Percentiles rank a stretch among this genome's conserved stretches.
These are phyloP conservation scores for Anthopleura sola DNA, from an alignment of 64 coral and sea anemone species.

Conservation along the genomic window DNA sequence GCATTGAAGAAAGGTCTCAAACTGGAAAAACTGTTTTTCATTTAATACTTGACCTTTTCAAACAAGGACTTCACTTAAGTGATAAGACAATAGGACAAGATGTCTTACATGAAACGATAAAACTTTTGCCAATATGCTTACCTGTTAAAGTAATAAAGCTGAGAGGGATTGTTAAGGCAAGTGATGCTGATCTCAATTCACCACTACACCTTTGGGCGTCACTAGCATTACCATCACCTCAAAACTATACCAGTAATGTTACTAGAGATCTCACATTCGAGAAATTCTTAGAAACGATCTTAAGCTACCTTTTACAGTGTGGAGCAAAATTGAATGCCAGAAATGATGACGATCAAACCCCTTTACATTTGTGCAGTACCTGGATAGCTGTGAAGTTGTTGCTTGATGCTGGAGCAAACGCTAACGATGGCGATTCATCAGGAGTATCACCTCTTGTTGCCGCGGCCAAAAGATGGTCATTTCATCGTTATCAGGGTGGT, in stretches of 20 bases:
- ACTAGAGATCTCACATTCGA: not conserved
- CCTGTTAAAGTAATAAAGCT: not conserved
- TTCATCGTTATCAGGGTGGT: not conserved
- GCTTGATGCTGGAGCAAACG: too few species aligned
- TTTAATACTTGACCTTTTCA: not conserved
- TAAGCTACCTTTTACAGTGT: not conserved
- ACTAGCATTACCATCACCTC: not conserved
- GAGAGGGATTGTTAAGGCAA: not conserved
- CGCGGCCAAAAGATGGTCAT: not conserved
- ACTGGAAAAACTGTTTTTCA: constrained; percentile 1
- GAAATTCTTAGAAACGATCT: not conserved
- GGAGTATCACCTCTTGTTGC: not conserved
- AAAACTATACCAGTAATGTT: not conserved
- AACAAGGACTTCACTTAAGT: not conserved
- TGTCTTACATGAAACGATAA: not conserved
- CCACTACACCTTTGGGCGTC: not conserved
- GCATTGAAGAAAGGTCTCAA: not conserved
- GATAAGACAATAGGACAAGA: not conserved
- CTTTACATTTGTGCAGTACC: not conserved
- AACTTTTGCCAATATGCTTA: not conserved
- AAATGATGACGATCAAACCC: not conserved
- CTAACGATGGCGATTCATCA: not conserved
- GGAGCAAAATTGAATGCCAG: not conserved
- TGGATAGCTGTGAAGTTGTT: constrained; percentile 11
- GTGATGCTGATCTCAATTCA: not conserved